Base-by-base conservation (phyloP, 2,797 vertebrate species). In the Girardinus metallicus region DNA sequence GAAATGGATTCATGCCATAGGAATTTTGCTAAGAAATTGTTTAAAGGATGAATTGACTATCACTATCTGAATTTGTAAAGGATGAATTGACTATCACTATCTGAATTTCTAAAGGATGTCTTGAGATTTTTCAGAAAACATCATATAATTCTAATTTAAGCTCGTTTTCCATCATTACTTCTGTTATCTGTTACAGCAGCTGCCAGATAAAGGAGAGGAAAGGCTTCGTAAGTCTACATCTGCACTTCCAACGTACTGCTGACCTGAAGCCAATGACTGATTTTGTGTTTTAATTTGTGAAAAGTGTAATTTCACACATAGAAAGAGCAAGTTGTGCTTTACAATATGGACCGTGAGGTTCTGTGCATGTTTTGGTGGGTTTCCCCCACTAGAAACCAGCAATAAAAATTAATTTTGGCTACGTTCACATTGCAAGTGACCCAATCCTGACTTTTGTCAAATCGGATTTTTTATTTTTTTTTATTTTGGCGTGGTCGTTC, bases 141-240 rank as follows among this genome's bases (percentile, higher is more conserved):
- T 13, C 10, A 39, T 23, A 18, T 15, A 26, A 44, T 34, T 76
- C 21, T 31, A 3, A 6, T 47, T 47, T 21, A n/a, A 11, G 74
- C 74, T 39, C 26, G 11, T 49, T 26, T 34, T 87, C 15, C 76
- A 73, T 53, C 12, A 62, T 15, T 53, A 9, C 5, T 53, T 41
- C 36, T 83, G 36, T 73, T 80, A 0, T 84, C 70, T 89, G 3
- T 95, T 94, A 73, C 93, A 95, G 93, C 87, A 66, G 87, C 90
- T 68, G 91, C 84, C 0, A 93, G 93, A 94, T 94, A 94, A 94
- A 91, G 73, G 73, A 91, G 26, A 77, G 74, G 55, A 26, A 75
- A 73, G 62, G 36, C 43, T 68, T 34, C 44, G 4, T 7, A 47
- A 74, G 68, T 71, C 12, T 1, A 77, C 70, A 53, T 51, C 13